Conservation (phyloP, 2,888 invertebrate genomes). For the Phlogophora meticulosa region DNA sequence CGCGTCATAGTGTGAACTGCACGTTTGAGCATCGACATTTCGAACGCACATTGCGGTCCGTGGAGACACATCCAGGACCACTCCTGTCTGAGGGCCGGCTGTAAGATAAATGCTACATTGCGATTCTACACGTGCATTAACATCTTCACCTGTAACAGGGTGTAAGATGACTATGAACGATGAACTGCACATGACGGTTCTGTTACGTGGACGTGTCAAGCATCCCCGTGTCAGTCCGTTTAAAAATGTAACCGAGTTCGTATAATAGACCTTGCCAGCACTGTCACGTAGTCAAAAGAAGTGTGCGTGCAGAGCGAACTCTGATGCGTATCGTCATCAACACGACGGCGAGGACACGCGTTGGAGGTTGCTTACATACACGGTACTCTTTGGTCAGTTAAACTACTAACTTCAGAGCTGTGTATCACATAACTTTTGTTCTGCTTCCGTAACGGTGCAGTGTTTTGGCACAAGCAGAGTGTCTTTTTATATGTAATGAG, state of each 20-base stretch:
- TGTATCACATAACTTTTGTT: background rate
- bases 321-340: conserved; percentile 18
- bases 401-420: conserved; percentile 5
- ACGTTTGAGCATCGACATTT: conserved; percentile 91
- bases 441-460: background rate
- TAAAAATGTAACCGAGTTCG: conserved; percentile 30
- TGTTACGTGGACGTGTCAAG: conserved; percentile 10
- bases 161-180: background rate
- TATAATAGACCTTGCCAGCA: conserved; percentile 19
- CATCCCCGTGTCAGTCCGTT: conserved; percentile 39
- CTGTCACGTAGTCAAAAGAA: conserved; percentile 2
- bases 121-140: conserved; percentile 9
- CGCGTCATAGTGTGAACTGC: conserved; percentile 86
- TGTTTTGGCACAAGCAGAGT: background rate
- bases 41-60: conserved; percentile 92
- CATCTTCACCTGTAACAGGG: background rate
- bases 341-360: conserved; percentile 5
- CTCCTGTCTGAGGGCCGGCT: conserved; percentile 88
- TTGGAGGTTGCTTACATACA: conserved; percentile 5
- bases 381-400: conserved; percentile 14
- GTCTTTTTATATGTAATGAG: conserved; percentile 5
- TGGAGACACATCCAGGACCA: conserved; percentile 85
- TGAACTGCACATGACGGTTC: conserved; percentile 57
- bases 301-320: conserved; percentile 18
- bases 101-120: conserved; percentile 64